A percentile compares a stretch with the other conserved stretches of the same genome.
Evolutionary conservation across 2,113 vertebrate genomes (phyloP).

Genomic region (Menidia beryllina): DNA sequence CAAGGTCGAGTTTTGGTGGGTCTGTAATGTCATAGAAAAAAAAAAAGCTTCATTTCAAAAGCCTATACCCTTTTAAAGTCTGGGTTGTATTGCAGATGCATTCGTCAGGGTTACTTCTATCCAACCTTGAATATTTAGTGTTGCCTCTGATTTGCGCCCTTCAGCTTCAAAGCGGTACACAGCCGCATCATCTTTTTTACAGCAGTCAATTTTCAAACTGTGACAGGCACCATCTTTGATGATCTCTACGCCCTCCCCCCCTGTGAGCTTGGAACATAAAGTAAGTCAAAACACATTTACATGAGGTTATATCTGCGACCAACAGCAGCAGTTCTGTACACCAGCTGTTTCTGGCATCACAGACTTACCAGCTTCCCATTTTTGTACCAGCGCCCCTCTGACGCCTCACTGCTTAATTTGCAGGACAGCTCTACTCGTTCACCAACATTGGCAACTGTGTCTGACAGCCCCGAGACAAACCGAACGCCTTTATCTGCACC

Average conservation of each 20-base stretch:
- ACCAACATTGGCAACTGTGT: slow-evolving; percentile 76
- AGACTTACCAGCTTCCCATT: slow-evolving; percentile 85
- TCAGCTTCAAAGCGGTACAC: slow-evolving; percentile 88
- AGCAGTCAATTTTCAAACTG: slow-evolving; percentile 81
- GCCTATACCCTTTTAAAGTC: background rate
- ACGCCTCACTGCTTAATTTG: slow-evolving; percentile 79
- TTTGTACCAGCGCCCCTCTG: slow-evolving; percentile 87
- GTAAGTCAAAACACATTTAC: background rate
- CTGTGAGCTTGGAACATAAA: slow-evolving; percentile 78
- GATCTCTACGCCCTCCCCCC: slow-evolving; percentile 77
- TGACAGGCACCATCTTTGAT: slow-evolving; percentile 85
- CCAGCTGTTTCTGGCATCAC: background rate
- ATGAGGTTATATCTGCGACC: background rate
- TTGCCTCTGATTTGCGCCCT: slow-evolving; percentile 82
- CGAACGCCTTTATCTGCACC: slow-evolving; percentile 75
- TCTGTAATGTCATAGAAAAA: slow-evolving; percentile 73
- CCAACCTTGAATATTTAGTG: slow-evolving; percentile 79
- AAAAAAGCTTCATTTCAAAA: background rate
- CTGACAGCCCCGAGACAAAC: slow-evolving; percentile 83
- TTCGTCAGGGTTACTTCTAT: background rate
- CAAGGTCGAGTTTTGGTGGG: slow-evolving; percentile 83
- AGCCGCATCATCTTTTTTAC: slow-evolving; percentile 82
- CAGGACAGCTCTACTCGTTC: slow-evolving; percentile 82
- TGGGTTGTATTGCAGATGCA: background rate
- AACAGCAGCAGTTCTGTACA: background rate